phyloP scores from a whole-genome alignment of 2,113 vertebrate genomes.

The Colinus virginianus region DNA sequence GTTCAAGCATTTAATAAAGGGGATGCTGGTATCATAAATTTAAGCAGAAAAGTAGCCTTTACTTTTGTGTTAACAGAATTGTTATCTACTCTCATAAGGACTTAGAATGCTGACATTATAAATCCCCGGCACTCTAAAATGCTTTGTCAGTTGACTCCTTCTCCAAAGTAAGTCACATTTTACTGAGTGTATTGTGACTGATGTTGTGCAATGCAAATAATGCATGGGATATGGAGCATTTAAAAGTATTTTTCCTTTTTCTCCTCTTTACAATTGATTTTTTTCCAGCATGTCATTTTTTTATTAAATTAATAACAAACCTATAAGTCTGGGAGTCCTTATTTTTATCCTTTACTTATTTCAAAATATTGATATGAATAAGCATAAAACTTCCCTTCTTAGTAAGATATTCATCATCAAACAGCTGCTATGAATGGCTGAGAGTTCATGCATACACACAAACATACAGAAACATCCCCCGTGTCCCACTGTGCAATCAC shows the following conservation, averaged over 20 bases:
- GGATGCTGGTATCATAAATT: not conserved
- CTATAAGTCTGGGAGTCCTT: not conserved
- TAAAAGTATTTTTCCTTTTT: conserved; percentile 37
- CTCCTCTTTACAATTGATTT: not conserved
- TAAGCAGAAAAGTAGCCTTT: not conserved
- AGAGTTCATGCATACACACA: not conserved
- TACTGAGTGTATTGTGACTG: not conserved
- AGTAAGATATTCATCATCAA: not conserved
- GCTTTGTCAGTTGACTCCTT: conserved; percentile 22
- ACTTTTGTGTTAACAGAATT: conserved; percentile 13
- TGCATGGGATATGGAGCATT: conserved; percentile 12
- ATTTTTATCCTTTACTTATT: not conserved
- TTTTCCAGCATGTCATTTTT: not conserved
- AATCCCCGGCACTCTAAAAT: not conserved
- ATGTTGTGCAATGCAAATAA: conserved; percentile 12
- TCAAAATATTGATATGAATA: not conserved
- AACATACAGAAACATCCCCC: not conserved
- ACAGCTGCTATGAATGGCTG: not conserved
- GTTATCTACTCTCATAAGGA: not conserved
- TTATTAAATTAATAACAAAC: not conserved
- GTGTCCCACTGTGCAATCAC: not conserved
- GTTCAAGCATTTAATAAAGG: conserved; percentile 10
- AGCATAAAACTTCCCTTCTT: not conserved
- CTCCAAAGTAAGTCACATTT: conserved; percentile 43
- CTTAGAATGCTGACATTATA: not conserved